Evolutionary conservation across 2,113 vertebrate species (phyloP).

Genomic region (Nothoprocta perdicaria): DNA sequence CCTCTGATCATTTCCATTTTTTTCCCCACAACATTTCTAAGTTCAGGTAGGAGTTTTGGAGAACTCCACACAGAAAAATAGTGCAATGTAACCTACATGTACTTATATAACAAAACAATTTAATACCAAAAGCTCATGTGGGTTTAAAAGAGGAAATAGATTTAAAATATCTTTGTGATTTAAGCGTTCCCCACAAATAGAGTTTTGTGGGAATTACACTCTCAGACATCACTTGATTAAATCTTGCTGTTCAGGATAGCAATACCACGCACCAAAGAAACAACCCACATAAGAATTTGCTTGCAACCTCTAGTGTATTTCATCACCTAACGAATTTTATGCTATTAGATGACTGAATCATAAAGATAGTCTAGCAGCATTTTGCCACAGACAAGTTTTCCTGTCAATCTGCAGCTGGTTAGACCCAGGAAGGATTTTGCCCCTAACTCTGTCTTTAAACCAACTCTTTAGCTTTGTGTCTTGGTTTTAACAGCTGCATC

Average conservation of each 20-base stretch:
- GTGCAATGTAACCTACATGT: neutral
- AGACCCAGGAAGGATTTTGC: neutral
- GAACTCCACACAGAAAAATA: too few relatives aligned
- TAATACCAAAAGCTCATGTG: neutral
- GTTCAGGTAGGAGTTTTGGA: too few relatives aligned
- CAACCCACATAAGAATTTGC: fast-evolving
- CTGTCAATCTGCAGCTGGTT: neutral
- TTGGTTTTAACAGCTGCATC: neutral
- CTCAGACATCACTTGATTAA: neutral
- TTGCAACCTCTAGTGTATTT: neutral
- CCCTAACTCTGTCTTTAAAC: neutral
- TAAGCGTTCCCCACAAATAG: neutral
- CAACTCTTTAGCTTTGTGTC: neutral
- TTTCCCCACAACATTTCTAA: too few relatives aligned
- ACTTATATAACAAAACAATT: neutral
- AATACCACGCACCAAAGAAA: neutral
- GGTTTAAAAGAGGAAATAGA: neutral
- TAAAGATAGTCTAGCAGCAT: neutral
- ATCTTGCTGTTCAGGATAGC: neutral
- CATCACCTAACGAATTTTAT: neutral
- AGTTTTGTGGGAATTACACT: neutral
- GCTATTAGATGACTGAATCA: neutral
- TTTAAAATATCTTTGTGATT: neutral
- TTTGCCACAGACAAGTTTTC: neutral
- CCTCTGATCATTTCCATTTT: too few relatives aligned